Base-by-base conservation (phyloP, 2,888 invertebrate species). In the Pollenia labialis region DNA sequence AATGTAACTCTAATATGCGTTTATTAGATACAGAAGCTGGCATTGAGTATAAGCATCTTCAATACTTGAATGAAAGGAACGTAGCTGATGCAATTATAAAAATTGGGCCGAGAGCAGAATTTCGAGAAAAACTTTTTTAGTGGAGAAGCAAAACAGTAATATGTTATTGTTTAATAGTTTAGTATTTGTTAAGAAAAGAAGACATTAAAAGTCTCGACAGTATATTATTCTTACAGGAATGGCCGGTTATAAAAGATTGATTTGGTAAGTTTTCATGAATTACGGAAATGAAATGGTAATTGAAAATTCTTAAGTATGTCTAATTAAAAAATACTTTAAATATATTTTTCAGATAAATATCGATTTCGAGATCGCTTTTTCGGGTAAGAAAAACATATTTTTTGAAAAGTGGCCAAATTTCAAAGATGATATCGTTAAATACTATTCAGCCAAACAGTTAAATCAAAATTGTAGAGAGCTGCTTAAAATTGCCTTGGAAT, bases 221-320 rank as follows among this genome's bases (percentile, higher is more conserved):
- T n/a, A n/a, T n/a, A n/a, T n/a, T n/a, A n/a, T 52, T 52, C 52
- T 74, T 74, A 60, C 46, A 60, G 18, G 75, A 75, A 75, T 75
- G 75, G 48, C 60, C 75, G 12, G 14, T 75, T 42, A 6, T 60
- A 75, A 71, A 60, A 62, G 62, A 75, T 62, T 18, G 75, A 75
- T 62, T 62, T 75, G 50, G 75, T 62, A 32, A 62, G 75, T 76
- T 50, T 75, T 62, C n/a, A 14, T 42, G 42, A 42, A 18, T 32
- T 23, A 23, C 3, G 50, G 1, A 18, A 56, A 56, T 23, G 16
- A 3, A 56, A 18, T n/a, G 16, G 3, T 56, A 56, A 4, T 16
- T 56, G 56, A 18, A 56, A 56, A 4, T 2, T 56, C 3, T 18
- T 50, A 50, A 50, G 12, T 14, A 1, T 14, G 12, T 11, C 23